Percentiles rank a stretch among this genome's conserved stretches.
phyloP scores from a whole-genome alignment of 2,113 vertebrate genomes.

The Platanista minor region DNA sequence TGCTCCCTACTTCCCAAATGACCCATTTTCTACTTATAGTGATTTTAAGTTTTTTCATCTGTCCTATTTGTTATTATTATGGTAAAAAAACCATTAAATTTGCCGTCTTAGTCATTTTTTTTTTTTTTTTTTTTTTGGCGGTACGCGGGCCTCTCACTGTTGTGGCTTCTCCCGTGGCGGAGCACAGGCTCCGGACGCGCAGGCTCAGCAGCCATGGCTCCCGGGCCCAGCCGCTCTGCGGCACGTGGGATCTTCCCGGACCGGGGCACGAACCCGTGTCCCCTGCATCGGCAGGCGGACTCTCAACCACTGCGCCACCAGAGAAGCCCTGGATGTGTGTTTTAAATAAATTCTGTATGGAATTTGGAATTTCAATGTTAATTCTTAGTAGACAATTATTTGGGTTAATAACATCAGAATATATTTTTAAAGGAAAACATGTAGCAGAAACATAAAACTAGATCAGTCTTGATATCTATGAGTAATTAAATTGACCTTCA shows the following conservation, averaged over 20 bases:
- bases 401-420: background rate
- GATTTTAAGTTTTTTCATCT: background rate
- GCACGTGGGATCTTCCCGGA: too few species aligned
- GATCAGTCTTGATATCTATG: background rate
- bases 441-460: background rate
- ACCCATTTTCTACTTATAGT: background rate
- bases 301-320: too few species aligned
- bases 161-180: too few species aligned
- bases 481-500: background rate
- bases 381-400: background rate
- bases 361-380: constrained; percentile 9
- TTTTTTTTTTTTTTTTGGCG: too few species aligned
- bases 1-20: background rate
- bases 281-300: too few species aligned
- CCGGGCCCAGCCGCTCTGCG: too few species aligned
- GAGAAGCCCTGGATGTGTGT: too few species aligned
- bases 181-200: too few species aligned
- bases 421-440: constrained; percentile 20
- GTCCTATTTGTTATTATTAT: background rate
- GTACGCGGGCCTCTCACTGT: too few species aligned
- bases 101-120: background rate
- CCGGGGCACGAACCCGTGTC: too few species aligned
- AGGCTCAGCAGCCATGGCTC: too few species aligned
- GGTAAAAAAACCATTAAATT: background rate
- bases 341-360: constrained; percentile 23